A percentile compares a stretch with the other conserved stretches of the same genome.
Conservation (phyloP, 2,888 invertebrate genomes). For the Cataglyphis cursor region DNA sequence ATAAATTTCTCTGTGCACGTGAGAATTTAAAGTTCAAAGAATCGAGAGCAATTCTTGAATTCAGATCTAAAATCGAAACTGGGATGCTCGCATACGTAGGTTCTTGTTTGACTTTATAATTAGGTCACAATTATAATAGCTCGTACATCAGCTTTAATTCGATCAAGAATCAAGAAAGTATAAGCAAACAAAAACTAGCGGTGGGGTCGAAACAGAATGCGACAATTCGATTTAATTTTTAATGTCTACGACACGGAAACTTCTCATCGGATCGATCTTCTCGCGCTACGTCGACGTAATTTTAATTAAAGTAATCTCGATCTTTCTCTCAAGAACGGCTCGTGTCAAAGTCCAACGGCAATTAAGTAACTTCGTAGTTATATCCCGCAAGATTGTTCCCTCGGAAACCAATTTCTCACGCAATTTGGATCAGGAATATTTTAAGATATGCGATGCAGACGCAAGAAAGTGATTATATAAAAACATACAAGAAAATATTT, state of each 20-base stretch:
- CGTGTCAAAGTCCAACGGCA: slow-evolving; percentile 47
- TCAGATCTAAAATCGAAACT: slow-evolving; percentile 7
- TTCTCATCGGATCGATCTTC: not conserved
- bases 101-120: slow-evolving; percentile 33
- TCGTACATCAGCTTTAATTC: slow-evolving; percentile 17
- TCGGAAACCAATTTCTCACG: slow-evolving; percentile 45
- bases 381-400: slow-evolving; percentile 35
- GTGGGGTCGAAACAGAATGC: slow-evolving; percentile 1
- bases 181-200: slow-evolving; percentile 1
- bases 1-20: not conserved
- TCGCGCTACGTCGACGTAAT: slow-evolving; percentile 18
- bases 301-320: slow-evolving; percentile 48
- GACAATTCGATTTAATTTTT: slow-evolving; percentile 36
- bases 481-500: not conserved
- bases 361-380: slow-evolving; percentile 44
- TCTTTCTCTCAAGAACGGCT: slow-evolving; percentile 27
- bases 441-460: slow-evolving; percentile 14
- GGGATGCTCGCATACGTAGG: slow-evolving; percentile 17
- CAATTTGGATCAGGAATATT: slow-evolving; percentile 50
- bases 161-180: slow-evolving; percentile 10
- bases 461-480: not conserved
- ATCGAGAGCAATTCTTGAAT: slow-evolving; percentile 19
- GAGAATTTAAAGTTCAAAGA: not conserved
- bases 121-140: slow-evolving; percentile 24
- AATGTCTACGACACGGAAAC: slow-evolving; percentile 2